phyloP scores from a whole-genome alignment of 2,797 vertebrate genomes.

The Bothrops alternatus region DNA sequence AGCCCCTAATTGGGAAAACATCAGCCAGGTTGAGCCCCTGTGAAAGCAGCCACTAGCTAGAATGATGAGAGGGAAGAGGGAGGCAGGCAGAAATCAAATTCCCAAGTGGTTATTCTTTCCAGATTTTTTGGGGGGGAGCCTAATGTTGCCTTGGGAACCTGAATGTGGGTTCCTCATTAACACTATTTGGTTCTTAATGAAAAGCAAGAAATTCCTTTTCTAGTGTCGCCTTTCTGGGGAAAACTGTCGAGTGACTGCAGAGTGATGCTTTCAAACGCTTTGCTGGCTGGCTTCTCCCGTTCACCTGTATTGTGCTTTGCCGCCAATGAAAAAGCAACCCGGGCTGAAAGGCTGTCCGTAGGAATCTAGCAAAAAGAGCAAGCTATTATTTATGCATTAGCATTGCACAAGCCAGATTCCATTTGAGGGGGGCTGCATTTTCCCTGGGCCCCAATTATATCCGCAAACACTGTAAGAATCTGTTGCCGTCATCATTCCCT shows the following conservation, averaged over 20 bases:
- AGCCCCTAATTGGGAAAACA: background rate
- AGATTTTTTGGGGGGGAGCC: conserved; percentile 54
- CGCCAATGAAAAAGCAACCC: background rate
- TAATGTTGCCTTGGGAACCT: conserved; percentile 68
- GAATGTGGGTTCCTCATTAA: conserved; percentile 59
- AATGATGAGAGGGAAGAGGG: background rate
- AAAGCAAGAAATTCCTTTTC: conserved; percentile 44
- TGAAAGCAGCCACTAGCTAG: background rate
- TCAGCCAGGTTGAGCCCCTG: background rate
- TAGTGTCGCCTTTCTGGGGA: conserved; percentile 41
- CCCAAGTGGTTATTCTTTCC: conserved; percentile 46
- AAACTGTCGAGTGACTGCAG: conserved; percentile 24
- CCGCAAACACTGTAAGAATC: background rate
- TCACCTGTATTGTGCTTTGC: background rate
- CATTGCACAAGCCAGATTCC: background rate
- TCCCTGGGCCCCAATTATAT: conserved; percentile 9
- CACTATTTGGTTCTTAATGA: conserved; percentile 60
- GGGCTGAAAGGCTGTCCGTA: background rate
- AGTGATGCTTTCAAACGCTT: background rate
- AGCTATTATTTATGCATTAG: background rate
- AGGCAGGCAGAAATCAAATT: background rate
- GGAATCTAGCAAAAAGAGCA: background rate
- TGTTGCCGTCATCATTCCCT: background rate
- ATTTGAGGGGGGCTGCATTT: rapidly evolving
- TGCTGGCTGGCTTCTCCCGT: background rate